Percentiles rank a stretch among this genome's conserved stretches.
phyloP scores from a whole-genome alignment of 1,140 invertebrate species.

The Notospermus geniculatus region DNA sequence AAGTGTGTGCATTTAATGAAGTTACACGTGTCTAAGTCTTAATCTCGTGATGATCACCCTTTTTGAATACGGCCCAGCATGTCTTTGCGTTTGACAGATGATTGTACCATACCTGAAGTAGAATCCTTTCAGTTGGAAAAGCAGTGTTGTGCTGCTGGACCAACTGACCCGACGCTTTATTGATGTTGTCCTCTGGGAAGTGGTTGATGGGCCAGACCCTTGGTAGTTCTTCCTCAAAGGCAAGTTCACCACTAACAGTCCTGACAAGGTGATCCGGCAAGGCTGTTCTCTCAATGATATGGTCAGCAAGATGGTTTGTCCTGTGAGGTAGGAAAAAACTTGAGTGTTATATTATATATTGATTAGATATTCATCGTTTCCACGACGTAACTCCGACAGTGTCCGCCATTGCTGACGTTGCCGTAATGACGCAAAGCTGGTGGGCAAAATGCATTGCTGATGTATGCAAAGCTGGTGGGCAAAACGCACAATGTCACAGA shows the following conservation, averaged over 20 bases:
- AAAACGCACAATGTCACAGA: no score
- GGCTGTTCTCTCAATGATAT: conserved; percentile 53
- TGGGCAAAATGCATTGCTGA: no score
- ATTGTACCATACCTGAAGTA: conserved; percentile 52
- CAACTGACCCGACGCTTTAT: conserved; percentile 59
- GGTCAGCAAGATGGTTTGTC: conserved; percentile 40
- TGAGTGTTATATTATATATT: no score
- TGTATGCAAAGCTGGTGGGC: no score
- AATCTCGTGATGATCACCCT: no score
- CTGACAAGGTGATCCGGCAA: conserved; percentile 59
- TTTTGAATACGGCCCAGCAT: no score
- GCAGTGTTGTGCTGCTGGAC: conserved; percentile 50
- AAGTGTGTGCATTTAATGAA: no score
- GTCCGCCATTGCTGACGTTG: no score
- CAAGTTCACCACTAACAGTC: conserved; percentile 58
- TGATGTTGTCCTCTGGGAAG: conserved; percentile 61
- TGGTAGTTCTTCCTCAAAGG: conserved; percentile 59
- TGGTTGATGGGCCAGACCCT: conserved; percentile 58
- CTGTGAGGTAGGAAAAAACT: conserved; percentile 46
- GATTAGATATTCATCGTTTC: no score
- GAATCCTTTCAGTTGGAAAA: conserved; percentile 52
- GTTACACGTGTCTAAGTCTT: not conserved
- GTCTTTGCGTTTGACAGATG: no score
- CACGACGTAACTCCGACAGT: no score
- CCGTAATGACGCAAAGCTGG: no score